Conservation (phyloP, 2,888 invertebrate genomes). For the Dastarcus helophoroides region DNA sequence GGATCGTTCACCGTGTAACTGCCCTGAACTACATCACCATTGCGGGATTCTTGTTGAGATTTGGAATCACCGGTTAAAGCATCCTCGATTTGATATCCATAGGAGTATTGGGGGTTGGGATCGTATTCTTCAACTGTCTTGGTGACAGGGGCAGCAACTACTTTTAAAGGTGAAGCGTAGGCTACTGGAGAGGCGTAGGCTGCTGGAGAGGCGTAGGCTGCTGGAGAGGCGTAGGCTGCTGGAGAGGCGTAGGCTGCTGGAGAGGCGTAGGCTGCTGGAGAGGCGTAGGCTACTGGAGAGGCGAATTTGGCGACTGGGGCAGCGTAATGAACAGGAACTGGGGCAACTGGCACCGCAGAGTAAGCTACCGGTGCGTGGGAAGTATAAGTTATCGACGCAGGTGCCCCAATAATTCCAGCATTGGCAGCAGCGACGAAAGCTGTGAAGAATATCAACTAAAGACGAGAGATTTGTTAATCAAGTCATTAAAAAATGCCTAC, state of each 20-base stretch:
- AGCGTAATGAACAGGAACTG: conserved; percentile 9
- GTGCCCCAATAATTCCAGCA: conserved; percentile 13
- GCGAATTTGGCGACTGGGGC: conserved; percentile 15
- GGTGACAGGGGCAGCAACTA: conserved; percentile 12
- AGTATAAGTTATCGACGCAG: conserved; percentile 14
- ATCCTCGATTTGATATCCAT: conserved; percentile 30
- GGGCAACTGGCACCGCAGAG: conserved; percentile 7
- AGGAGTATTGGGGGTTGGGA: conserved; percentile 37
- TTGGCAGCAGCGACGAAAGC: conserved; percentile 16
- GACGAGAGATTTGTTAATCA: no score
- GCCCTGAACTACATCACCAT: conserved; percentile 42
- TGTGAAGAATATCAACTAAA: conserved; percentile 16
- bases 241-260: conserved; percentile 14
- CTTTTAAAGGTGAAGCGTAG: conserved; percentile 7
- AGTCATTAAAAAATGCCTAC: no score
- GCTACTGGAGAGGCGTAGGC: conserved; percentile 10
- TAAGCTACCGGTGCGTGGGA: conserved; percentile 12
- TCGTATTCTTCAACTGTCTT: conserved; percentile 11
- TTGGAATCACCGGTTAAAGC: conserved; percentile 41
- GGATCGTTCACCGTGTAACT: conserved; percentile 41
- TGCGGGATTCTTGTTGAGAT: conserved; percentile 40
- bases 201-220: conserved; percentile 14
- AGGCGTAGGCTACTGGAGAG: conserved; percentile 11
- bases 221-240: conserved; percentile 12
- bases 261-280: conserved; percentile 8